phyloP scores from a whole-genome alignment of 23 tunicate genomes.

The Clavelina lepadiformis region DNA sequence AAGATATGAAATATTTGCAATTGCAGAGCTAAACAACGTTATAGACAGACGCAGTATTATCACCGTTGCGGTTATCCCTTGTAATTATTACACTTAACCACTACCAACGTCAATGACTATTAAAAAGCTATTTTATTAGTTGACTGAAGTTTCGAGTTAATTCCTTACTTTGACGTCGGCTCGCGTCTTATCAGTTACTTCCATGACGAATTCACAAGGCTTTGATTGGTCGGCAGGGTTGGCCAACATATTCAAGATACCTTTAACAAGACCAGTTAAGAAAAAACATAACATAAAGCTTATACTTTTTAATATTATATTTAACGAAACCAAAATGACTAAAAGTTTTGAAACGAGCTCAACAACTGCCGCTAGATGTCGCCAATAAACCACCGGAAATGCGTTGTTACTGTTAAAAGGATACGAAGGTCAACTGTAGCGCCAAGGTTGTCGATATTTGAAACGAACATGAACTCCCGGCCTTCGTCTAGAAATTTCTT shows the following conservation, averaged over 20 bases:
- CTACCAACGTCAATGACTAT: too few relatives aligned
- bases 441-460: slow-evolving; percentile 97
- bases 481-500: slow-evolving; percentile 64
- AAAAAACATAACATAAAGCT: neutral
- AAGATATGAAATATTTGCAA: too few relatives aligned
- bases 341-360: neutral
- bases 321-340: neutral
- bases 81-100: too few relatives aligned
- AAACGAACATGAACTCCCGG: slow-evolving; percentile 84
- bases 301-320: neutral
- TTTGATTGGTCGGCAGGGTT: slow-evolving; percentile 52
- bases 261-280: neutral
- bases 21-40: too few relatives aligned
- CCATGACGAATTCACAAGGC: slow-evolving; percentile 90
- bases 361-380: neutral
- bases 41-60: too few relatives aligned
- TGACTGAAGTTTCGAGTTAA: too few relatives aligned
- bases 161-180: slow-evolving; percentile 93
- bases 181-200: slow-evolving; percentile 95
- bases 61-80: too few relatives aligned
- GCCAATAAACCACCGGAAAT: neutral
- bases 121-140: too few relatives aligned
- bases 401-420: slow-evolving; percentile 22
- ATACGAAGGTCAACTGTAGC: slow-evolving; percentile 89
- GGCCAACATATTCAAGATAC: slow-evolving; percentile 61